Percentiles rank a stretch among this genome's conserved stretches.
Conservation (phyloP, 2,888 invertebrate genomes). For the Drosophila macrothrix region DNA sequence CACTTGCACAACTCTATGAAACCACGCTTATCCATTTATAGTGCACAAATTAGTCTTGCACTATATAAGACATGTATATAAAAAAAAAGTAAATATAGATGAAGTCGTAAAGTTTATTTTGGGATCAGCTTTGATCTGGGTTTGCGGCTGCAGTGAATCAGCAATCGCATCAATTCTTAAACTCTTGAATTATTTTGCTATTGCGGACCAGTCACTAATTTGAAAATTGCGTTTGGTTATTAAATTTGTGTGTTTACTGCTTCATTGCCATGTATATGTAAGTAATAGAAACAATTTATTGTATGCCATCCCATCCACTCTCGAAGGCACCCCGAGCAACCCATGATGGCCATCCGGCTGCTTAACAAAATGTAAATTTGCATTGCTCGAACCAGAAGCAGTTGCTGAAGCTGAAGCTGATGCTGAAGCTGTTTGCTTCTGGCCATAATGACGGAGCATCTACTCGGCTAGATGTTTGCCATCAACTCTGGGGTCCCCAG, state of each 20-base stretch:
- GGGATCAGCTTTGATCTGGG: neutral
- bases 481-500: slow-evolving; percentile 16
- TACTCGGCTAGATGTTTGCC: slow-evolving; percentile 34
- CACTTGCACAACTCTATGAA: too few relatives aligned
- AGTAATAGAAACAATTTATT: slow-evolving; percentile 84
- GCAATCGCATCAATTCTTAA: slow-evolving; percentile 2
- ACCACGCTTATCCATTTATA: too few relatives aligned
- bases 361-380: slow-evolving; percentile 76
- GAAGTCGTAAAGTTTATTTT: neutral
- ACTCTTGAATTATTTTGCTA: slow-evolving; percentile 9
- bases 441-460: slow-evolving; percentile 56
- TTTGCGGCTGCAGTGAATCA: slow-evolving; percentile 11
- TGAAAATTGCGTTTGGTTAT: slow-evolving; percentile 79
- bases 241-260: slow-evolving; percentile 83
- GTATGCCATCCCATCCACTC: slow-evolving; percentile 52
- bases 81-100: neutral
- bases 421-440: slow-evolving; percentile 36
- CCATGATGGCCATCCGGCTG: slow-evolving; percentile 22
- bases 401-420: neutral
- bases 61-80: neutral
- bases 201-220: slow-evolving; percentile 48
- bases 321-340: neutral
- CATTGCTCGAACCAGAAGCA: slow-evolving; percentile 45
- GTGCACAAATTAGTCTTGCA: neutral
- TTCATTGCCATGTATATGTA: slow-evolving; percentile 76